Evolutionary conservation across 2,888 invertebrate species (phyloP), one percentile per base, ranked within the genome.

Genomic region (Nymphalis urticae): DNA sequence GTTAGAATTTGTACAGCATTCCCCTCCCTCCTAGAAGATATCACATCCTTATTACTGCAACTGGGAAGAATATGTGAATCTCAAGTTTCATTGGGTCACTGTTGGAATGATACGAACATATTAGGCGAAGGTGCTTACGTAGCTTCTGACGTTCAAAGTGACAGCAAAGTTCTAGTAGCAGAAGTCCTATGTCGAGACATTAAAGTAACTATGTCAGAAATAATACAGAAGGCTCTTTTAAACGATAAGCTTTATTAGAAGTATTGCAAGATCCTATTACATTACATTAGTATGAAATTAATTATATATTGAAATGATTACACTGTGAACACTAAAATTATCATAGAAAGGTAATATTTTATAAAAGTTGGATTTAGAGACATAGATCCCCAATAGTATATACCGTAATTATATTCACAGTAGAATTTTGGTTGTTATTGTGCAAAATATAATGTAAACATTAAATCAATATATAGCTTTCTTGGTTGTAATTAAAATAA

Each of bases 11-110:
- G 97, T 77, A 95, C 96, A 75, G 98, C 98, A 0, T 98, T 99
- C 85, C 98, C 98, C 4, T 97, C 98, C 0, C 92, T 99, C 13
- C 94, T 96, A 59, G 98, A 98, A 78, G 98, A 98, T 81, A 96
- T 97, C 19, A 95, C 97, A 0, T 95, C 96, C 21, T 93, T 99
- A 36, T 88, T 99, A 64, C 93, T 97, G 84, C 97, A 98, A 85
- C 93, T 98, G 24, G 98, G 97, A 1, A 94, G 96, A 76, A 96
- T 98, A 70, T 96, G 96, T 73, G 95, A 96, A 75, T 97, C 97
- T 0, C 97, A 98, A 83, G 96, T 96, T 0, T 96, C 97, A 1
- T 90, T 97, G 0, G 95, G 95, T 3, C 93, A 93, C 73, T 92
- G 90, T 73, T 93, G 93, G 93, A 93, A 93, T 71, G 93, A 93